Evolutionary conservation across 2,797 vertebrate genomes (phyloP).

Genomic region (Lagodon rhomboides): DNA sequence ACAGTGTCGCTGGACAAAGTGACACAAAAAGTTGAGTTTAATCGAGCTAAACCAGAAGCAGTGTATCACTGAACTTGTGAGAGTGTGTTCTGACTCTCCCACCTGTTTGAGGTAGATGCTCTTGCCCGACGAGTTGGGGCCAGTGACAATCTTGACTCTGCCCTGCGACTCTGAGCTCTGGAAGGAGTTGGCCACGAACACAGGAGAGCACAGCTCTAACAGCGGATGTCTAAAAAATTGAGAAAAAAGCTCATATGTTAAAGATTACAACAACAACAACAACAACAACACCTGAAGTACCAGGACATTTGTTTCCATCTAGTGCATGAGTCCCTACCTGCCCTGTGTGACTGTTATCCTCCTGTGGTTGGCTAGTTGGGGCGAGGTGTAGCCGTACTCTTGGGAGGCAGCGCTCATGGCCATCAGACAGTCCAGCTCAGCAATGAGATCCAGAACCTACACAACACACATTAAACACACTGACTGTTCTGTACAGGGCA

Average conservation of each 20-base stretch:
- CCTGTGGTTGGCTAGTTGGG: conserved; percentile 82
- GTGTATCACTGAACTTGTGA: not conserved
- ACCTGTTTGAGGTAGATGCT: conserved; percentile 97
- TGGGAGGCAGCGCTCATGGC: conserved; percentile 91
- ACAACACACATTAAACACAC: conserved; percentile 26
- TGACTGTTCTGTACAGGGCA: not conserved
- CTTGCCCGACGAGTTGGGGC: conserved; percentile 98
- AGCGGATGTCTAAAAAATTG: conserved; percentile 90
- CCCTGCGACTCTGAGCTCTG: conserved; percentile 85
- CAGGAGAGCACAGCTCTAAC: conserved; percentile 92
- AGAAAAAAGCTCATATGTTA: not conserved
- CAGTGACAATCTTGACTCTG: conserved; percentile 94
- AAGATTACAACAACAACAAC: not conserved
- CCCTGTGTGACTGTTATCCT: conserved; percentile 90
- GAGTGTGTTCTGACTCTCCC: not conserved
- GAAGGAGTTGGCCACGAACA: conserved; percentile 94
- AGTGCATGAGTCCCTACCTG: conserved; percentile 79
- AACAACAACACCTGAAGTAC: not conserved
- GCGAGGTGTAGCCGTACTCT: conserved; percentile 92
- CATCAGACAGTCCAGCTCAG: conserved; percentile 95
- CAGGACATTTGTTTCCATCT: not conserved
- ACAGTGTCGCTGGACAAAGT: conserved; percentile 2
- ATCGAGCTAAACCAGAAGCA: not conserved
- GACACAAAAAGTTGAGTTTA: not conserved
- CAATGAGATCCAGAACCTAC: conserved; percentile 90